Evolutionary conservation across 2,888 invertebrate genomes (phyloP), one percentile per base, ranked within the genome.

Genomic region (Cryptus viduatorius): DNA sequence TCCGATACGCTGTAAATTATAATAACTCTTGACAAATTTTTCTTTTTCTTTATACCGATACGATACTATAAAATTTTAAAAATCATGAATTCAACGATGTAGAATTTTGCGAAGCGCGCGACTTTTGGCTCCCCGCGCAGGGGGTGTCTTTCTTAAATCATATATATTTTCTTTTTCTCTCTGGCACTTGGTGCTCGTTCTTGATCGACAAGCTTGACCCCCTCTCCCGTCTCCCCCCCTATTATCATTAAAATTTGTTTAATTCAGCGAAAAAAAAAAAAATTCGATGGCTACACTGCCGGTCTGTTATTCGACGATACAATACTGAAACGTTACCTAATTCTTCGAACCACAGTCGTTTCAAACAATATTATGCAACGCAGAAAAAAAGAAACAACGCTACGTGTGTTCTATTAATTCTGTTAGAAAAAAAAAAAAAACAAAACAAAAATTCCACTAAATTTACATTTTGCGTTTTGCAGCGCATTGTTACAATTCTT

Each of bases 181-280:
- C 78, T 79, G 71, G 78, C 78, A 79, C 78, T 69, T 79, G 46
- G 78, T 79, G 78, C 78, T 79, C 61, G 59, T 61, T 71, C 61
- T 61, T 48, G 69, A 71, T 78, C 78, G 59, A 69, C 68, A 61
- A 78, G 29, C 46, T 77, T 56, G 16, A 53, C 53, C 44, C 56
- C 7, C 37, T 37, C 24, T 3, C 24, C 24, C 24, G 2, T 24
- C 2, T 24, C 2, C 24, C 37, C 37, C 37, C 8, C 56, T n/a
- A 24, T 56, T 3, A 68, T 53, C 48, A 68, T 61, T 69, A 12
- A 31, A 69, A 69, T 68, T 77, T 68, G 37, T 53, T 31, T 61
- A 14, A 56, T 56, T 44, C 42, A 31, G 12, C 12, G 37, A 48
- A 71, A 29, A 50, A 53, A 31, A 37, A 48, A 64, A 31, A 16